Evolutionary conservation across 2,113 vertebrate species (phyloP), one percentile per base, ranked within the genome.

Genomic region (Neolamprologus sp.): DNA sequence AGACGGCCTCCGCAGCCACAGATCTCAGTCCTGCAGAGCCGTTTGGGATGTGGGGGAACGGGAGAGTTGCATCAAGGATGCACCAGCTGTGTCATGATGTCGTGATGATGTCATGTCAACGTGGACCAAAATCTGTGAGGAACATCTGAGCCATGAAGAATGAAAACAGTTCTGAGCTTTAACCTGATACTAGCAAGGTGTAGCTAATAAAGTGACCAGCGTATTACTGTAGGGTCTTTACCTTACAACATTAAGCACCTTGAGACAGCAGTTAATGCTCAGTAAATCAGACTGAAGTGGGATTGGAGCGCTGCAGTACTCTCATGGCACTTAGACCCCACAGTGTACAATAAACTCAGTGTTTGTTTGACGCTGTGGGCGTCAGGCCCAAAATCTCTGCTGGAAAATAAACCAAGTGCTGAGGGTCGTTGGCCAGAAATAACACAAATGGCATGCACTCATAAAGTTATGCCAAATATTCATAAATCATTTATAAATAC

Each of bases 341-440:
- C 54, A 55, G 21, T 26, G 54, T 14, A 13, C 6, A 4, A 55
- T 23, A 55, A 4, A 13, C 54, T 55, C 54, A 1, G 11, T 13
- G 54, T 57, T 26, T 57, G 54, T 57, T 26, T 57, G 54, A 57
- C 2, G 23, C 53, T 55, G 21, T 54, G 53, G 53, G 53, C 4
- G 7, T 57, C 21, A 57, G 54, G 21, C 23, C 54, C 54, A 57
- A 57, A 28, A 28, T 28, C 55, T 28, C 55, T 58, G 55, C 55
- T 58, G 23, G 7, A 28, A 58, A 58, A 58, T 16, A 58, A 31
- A 58, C 14, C 26, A 31, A 58, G 9, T 33, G 58, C 58, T 4
- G 58, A 9, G 58, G 28, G 14, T 7, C 0, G 0, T 16, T 57
- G 14, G 7, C 8, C 28, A 63, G 28, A 33, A 63, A 10, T 60